Evolutionary conservation across 2,113 vertebrate species (phyloP).

Genomic region (Cyphomyrus plagiostoma): DNA sequence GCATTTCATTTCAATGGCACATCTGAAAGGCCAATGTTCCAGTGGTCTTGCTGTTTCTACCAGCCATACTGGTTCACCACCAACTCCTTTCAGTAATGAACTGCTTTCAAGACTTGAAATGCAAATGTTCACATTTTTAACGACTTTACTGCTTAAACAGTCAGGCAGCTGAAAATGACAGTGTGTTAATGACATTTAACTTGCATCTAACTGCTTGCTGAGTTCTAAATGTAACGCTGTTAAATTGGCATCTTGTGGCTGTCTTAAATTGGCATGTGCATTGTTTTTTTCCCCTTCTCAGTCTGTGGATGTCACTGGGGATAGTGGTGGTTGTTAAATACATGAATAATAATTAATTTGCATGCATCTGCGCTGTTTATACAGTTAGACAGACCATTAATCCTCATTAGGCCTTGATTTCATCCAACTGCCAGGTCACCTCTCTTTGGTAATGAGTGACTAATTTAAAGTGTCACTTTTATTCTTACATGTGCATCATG

Average conservation of each 20-base stretch:
- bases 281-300: neutral
- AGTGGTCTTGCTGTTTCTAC: neutral
- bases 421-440: conserved; percentile 10
- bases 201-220: neutral
- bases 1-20: neutral
- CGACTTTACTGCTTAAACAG: neutral
- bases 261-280: neutral
- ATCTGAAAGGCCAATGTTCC: neutral
- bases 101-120: neutral
- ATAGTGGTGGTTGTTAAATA: neutral
- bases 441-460: conserved; percentile 10
- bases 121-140: conserved; percentile 3
- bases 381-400: conserved; percentile 5
- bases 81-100: neutral
- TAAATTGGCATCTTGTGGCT: conserved; percentile 5
- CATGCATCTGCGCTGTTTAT: conserved; percentile 13
- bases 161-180: neutral
- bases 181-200: neutral
- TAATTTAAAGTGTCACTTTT: conserved; percentile 4
- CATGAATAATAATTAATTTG: conserved; percentile 17
- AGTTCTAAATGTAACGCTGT: neutral
- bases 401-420: conserved; percentile 16
- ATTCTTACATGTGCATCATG: neutral
- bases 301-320: neutral
- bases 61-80: neutral